A percentile compares a stretch with the other conserved stretches of the same genome.
These are phyloP conservation scores for Hemitrygon akajei DNA, from an alignment of 2,797 vertebrate genomes.

Conservation along the genomic window DNA sequence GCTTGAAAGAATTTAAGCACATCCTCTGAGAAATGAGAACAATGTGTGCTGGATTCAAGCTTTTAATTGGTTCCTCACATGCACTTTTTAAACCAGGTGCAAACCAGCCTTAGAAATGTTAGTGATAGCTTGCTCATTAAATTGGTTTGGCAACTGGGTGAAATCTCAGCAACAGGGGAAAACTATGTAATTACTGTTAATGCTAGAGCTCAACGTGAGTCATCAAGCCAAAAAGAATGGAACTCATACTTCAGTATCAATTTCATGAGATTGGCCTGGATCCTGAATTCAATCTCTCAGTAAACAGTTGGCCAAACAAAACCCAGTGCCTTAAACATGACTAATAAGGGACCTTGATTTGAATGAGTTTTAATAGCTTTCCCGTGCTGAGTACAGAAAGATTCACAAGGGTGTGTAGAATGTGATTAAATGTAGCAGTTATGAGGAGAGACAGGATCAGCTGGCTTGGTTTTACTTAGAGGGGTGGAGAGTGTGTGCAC, in stretches of 20 bases:
- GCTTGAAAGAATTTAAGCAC: too few relatives aligned
- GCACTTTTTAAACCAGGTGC: background rate
- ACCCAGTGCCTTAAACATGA: background rate
- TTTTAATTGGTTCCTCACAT: background rate
- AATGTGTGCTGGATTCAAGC: background rate
- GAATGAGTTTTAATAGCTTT: too few relatives aligned
- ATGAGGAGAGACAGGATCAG: too few relatives aligned
- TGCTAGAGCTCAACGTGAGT: background rate
- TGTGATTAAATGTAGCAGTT: too few relatives aligned
- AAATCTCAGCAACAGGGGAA: too few relatives aligned
- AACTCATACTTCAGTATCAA: background rate
- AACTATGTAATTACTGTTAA: background rate
- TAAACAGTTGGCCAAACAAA: background rate
- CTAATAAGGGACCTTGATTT: too few relatives aligned
- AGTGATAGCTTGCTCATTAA: background rate
- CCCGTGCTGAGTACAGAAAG: too few relatives aligned
- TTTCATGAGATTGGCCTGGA: background rate
- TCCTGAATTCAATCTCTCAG: background rate
- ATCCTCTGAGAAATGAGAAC: background rate
- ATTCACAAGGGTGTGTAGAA: too few relatives aligned
- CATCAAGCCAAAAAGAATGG: background rate
- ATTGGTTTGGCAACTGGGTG: background rate
- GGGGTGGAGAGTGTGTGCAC: too few relatives aligned
- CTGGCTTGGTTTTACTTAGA: too few relatives aligned
- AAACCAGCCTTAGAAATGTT: background rate